Evolutionary conservation across 1,140 invertebrate species (phyloP).

Genomic region (Drosophila saltans): DNA sequence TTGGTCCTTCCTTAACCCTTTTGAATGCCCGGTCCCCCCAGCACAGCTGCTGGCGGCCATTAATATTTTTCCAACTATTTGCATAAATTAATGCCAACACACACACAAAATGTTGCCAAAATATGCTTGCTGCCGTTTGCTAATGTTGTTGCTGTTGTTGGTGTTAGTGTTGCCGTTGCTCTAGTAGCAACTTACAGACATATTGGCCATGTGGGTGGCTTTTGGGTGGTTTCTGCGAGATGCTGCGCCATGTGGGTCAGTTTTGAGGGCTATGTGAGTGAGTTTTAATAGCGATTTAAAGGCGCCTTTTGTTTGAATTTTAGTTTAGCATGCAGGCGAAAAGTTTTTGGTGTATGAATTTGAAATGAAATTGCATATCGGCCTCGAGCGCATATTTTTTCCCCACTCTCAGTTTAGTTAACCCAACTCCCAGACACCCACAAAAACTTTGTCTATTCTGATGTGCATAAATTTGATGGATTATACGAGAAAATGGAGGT

Average conservation of each 20-base stretch:
- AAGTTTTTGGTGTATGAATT: slow-evolving; percentile 63
- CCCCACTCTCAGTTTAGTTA: background rate
- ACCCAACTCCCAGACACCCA: background rate
- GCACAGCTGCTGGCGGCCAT: slow-evolving; percentile 65
- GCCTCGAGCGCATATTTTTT: slow-evolving; percentile 44
- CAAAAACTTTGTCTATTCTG: slow-evolving; percentile 52
- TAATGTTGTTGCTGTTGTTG: slow-evolving; percentile 3
- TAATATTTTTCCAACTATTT: slow-evolving; percentile 81
- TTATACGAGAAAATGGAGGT: background rate
- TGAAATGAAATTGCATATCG: slow-evolving; percentile 62
- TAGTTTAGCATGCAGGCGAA: slow-evolving; percentile 53
- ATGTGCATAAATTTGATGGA: slow-evolving; percentile 22
- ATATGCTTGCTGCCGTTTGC: slow-evolving; percentile 40
- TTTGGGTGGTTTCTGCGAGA: background rate
- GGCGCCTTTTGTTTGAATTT: slow-evolving; percentile 59
- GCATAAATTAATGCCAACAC: slow-evolving; percentile 77
- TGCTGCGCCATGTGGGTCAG: slow-evolving; percentile 43
- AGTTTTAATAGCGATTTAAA: slow-evolving; percentile 74
- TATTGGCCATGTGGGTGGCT: slow-evolving; percentile 32
- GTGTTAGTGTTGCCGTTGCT: background rate
- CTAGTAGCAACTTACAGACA: slow-evolving; percentile 27
- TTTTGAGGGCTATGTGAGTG: slow-evolving; percentile 41
- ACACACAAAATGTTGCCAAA: slow-evolving; percentile 74
- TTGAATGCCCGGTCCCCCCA: slow-evolving; percentile 6
- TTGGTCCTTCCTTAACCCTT: background rate